Base-by-base conservation (phyloP, 2,888 invertebrate genomes). In the Agrotis clavis region DNA sequence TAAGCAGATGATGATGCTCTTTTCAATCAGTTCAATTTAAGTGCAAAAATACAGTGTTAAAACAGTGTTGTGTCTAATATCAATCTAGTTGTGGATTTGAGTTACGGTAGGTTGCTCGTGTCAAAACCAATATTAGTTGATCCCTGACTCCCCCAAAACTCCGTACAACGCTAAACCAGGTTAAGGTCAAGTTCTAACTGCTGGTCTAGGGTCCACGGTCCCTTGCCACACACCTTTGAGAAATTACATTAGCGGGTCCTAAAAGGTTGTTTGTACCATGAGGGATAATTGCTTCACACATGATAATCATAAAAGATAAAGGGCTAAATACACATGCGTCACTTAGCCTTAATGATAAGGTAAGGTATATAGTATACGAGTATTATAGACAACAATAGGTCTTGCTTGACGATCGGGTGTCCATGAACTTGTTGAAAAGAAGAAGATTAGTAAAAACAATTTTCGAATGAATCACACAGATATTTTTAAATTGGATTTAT, bases 271-370 rank as follows among this genome's bases (percentile, higher is more conserved):
- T 70, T 77, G 65, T 54, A 41, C 56, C 25, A 30, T 57, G 41
- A 53, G 68, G 71, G 71, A 63, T 81, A 82, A 82, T 83, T 84
- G 69, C 71, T 66, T 21, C 51, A 59, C 45, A 73, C 82, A 82
- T 74, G 74, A 82, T 82, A 82, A 84, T 82, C 78, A 82, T 69
- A 67, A 76, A 74, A 71, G 85, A 84, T 82, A 82, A 82, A 84
- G 82, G 79, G 67, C 25, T 67, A 45, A 65, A 81, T 68, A 65
- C 45, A 67, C 62, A 74, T 69, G 82, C 74, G 65, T 74, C 68
- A 79, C 73, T 79, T 72, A 72, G 56, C 59, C 41, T 70, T 85
- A 85, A 74, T 74, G 76, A 74, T 79, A 79, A 71, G 73, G 61
- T 47, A 48, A 66, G 25, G 63, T 61, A 21, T n/a, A n/a, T n/a